A percentile compares a stretch with the other conserved stretches of the same genome.
phyloP scores from a whole-genome alignment of 2,888 invertebrate species.

The Fragum sueziense region DNA sequence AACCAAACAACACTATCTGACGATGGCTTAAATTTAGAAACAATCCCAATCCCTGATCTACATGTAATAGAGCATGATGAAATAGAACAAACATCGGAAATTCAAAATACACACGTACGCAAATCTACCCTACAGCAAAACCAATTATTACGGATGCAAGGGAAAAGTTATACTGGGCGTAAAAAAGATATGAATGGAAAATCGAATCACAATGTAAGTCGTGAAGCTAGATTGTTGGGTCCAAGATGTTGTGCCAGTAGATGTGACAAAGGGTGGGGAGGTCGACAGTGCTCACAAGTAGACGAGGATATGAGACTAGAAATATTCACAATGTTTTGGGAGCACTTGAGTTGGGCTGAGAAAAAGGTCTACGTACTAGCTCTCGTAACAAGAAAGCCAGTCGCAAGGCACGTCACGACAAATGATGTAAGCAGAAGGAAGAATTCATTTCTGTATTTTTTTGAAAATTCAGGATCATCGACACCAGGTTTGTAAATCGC shows the following conservation, averaged over 20 bases:
- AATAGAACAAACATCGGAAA: slow-evolving; percentile 2
- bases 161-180: slow-evolving; percentile 17
- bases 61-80: slow-evolving; percentile 17
- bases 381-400: background rate
- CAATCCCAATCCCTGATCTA: background rate
- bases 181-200: background rate
- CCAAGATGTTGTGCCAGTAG: background rate
- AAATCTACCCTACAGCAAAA: background rate
- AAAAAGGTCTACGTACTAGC: slow-evolving; percentile 20
- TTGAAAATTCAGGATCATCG: background rate
- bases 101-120: too few species aligned
- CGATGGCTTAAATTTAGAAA: too few species aligned
- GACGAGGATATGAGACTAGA: background rate
- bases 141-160: slow-evolving; percentile 27
- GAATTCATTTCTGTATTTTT: background rate
- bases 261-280: background rate
- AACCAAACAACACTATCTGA: too few species aligned
- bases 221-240: background rate
- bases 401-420: background rate
- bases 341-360: slow-evolving; percentile 32
- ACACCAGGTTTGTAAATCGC: slow-evolving; percentile 20
- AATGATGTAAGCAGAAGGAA: slow-evolving; percentile 9
- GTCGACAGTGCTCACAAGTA: background rate
- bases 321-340: slow-evolving; percentile 28
- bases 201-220: background rate